Percentiles rank a stretch among this genome's conserved stretches.
Conservation (phyloP, 2,888 invertebrate genomes). For the Acanthopleura granulata region DNA sequence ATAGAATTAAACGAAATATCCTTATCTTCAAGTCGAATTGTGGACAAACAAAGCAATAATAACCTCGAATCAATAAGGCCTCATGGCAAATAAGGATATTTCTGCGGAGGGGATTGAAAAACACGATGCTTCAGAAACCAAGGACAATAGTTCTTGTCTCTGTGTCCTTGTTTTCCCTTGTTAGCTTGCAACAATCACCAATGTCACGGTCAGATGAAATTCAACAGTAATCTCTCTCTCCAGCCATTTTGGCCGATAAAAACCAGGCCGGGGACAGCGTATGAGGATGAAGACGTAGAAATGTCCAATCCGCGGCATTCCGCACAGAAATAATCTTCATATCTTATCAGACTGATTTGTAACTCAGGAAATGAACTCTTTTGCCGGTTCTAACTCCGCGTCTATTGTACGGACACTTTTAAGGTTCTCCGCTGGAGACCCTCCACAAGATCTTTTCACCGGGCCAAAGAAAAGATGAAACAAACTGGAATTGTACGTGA, state of each 20-base stretch:
- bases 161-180: not conserved
- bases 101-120: not conserved
- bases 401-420: not conserved
- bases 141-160: not conserved
- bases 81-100: not conserved
- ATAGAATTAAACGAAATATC: constrained; percentile 1
- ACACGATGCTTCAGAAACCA: not conserved
- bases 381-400: not conserved
- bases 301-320: not conserved
- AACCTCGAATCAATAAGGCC: not conserved
- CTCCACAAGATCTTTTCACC: not conserved
- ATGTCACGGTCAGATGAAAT: not conserved
- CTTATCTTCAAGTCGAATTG: constrained; percentile 3
- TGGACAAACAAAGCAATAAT: constrained; percentile 5
- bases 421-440: not conserved
- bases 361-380: not conserved
- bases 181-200: not conserved
- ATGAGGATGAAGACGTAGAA: too few species aligned
- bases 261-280: too few species aligned
- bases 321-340: constrained; percentile 6
- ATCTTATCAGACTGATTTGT: not conserved
- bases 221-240: not conserved
- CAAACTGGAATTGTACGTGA: too few species aligned
- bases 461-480: too few species aligned
- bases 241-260: too few species aligned